Evolutionary conservation across 2,797 vertebrate genomes (phyloP), one percentile per base, ranked within the genome.

Genomic region (Cynodonichthys magdalenae): DNA sequence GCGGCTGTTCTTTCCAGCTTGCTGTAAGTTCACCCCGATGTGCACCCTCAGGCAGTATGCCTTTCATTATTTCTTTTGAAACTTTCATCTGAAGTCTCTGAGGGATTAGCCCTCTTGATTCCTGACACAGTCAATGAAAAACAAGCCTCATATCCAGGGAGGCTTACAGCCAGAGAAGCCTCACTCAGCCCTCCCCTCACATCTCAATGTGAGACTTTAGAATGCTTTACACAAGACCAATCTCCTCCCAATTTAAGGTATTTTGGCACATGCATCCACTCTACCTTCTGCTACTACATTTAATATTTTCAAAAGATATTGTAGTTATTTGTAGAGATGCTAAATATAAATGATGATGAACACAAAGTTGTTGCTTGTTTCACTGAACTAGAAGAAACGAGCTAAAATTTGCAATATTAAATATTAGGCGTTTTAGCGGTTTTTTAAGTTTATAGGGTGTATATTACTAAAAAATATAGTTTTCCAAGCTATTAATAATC

Each of bases 11-110:
- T 86, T 83, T 81, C 69, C 83, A 76, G 79, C 89, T 89, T 76
- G 78, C 91, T 87, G 86, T 91, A 91, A 80, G 88, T 88, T 92
- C 92, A 90, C 91, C 92, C 92, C 68, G 85, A 92, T 92, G 87
- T 90, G 87, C 89, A 90, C 92, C 93, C 93, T 86, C 80, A 84
- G 92, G 92, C 92, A 77, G 79, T 88, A 69, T 82, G 90, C 85
- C 91, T 93, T 93, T 93, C 92, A 93, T 93, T 93, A 91, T 93
- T 93, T 93, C 92, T 92, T 92, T 92, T 92, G 89, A 93, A 94
- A 93, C 90, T 92, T 94, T 92, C 92, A 92, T 93, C 92, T 93
- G 88, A 92, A 92, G 90, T 92, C 91, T 93, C 92, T 79, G 85
- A 92, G 92, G 93, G 90, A 93, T 93, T 92, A 92, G 92, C 89